These are phyloP conservation scores for Chrysodeixis includens DNA, from an alignment of 2,888 invertebrate genomes.

Conservation along the genomic window DNA sequence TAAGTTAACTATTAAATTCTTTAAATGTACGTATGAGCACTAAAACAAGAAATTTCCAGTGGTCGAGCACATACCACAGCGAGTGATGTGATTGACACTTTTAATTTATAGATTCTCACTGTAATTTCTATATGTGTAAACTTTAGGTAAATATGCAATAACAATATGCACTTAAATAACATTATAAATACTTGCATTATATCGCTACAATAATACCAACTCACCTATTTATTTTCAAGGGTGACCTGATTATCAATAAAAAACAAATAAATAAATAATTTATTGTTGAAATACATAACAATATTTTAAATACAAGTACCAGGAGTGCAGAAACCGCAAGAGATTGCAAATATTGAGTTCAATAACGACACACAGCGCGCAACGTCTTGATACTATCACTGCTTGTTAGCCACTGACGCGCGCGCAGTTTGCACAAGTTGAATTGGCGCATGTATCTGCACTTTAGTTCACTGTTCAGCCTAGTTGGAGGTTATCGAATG, in stretches of 20 bases:
- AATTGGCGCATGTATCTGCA: constrained; percentile 11
- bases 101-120: too few relatives aligned
- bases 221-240: constrained; percentile 25
- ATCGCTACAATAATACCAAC: neutral
- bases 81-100: too few relatives aligned
- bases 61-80: too few relatives aligned
- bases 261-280: constrained; percentile 52
- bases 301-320: constrained; percentile 62
- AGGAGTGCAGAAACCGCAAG: constrained; percentile 63
- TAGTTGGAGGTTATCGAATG: constrained; percentile 57
- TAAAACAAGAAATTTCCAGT: too few relatives aligned
- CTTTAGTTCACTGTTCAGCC: constrained; percentile 23
- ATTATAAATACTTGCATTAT: neutral
- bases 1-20: too few relatives aligned
- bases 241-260: constrained; percentile 56
- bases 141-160: too few relatives aligned
- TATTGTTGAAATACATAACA: constrained; percentile 48
- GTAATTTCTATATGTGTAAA: too few relatives aligned
- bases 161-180: too few relatives aligned
- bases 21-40: too few relatives aligned
- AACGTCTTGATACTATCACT: constrained; percentile 71
- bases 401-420: constrained; percentile 46
- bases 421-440: constrained; percentile 21
- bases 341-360: constrained; percentile 31
- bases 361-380: constrained; percentile 50